Conservation (phyloP, 2,113 vertebrate genomes). For the Micronycteris hirsuta region DNA sequence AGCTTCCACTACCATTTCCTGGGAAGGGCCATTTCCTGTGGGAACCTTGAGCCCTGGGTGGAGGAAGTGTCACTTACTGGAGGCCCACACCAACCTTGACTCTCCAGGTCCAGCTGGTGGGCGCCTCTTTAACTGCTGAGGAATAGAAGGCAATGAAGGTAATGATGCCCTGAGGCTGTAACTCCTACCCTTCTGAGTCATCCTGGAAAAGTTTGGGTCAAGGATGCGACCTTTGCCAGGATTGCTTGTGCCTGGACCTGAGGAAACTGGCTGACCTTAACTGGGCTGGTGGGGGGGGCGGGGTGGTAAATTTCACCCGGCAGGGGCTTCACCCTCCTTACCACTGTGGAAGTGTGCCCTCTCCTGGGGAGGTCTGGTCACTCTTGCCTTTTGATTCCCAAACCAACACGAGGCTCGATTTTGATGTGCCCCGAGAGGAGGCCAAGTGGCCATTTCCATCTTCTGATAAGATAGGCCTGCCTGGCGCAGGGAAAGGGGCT, state of each 20-base stretch:
- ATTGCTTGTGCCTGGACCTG: neutral
- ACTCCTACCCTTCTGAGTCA: neutral
- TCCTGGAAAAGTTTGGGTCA: neutral
- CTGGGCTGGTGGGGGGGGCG: neutral
- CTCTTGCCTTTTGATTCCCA: neutral
- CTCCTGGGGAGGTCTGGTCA: neutral
- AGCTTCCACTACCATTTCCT: neutral
- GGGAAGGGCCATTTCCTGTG: neutral
- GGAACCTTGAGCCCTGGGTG: neutral
- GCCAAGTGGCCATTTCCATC: neutral
- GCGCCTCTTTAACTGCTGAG: neutral
- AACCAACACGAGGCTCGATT: neutral
- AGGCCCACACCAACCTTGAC: neutral
- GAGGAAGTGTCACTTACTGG: neutral
- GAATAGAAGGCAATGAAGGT: neutral
- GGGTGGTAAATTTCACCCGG: neutral
- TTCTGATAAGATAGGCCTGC: neutral
- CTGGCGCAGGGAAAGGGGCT: neutral
- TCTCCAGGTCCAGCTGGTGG: neutral
- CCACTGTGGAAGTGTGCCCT: neutral
- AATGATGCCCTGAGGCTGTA: neutral
- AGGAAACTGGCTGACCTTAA: neutral
- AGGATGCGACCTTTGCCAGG: neutral
- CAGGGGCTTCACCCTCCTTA: neutral
- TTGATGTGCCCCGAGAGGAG: neutral